Base-by-base conservation (phyloP, 2,888 invertebrate species). In the Polia nebulosa region DNA sequence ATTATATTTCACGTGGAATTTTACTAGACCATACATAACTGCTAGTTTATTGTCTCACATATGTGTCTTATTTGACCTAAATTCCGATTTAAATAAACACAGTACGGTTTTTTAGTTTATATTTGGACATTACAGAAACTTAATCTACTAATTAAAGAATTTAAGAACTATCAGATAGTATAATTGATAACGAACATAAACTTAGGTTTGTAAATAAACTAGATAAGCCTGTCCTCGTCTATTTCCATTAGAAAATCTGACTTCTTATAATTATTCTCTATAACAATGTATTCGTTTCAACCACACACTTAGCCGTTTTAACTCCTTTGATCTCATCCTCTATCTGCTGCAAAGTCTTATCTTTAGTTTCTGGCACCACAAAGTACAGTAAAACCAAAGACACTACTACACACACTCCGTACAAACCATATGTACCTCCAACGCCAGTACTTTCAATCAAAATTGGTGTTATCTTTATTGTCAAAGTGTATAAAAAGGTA, bases 361-460 rank as follows among this genome's bases (percentile, higher is more conserved):
- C 87, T 65, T 90, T 91, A 2, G 91, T 91, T 76, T 91, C 91
- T 17, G 88, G 88, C 25, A 91, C 39, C 39, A 88, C 72, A 52
- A 76, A 86, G 69, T 83, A 84, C 49, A 90, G 72, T 32, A 85
- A 20, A 1, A 79, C 6, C 4, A 89, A 72, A 69, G 87, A 85
- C 4, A 85, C 11, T 11, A 73, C 53, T 25, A 90, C 72, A 53
- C 70, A 61, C 0, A 80, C n/a, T 3, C 84, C 89, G 47, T 84
- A 90, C 8, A 87, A 82, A 8, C 74, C 75, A 74, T 86, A 90
- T 0, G 86, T 85, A 1, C 88, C 87, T 7, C 83, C 69, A 0
- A 90, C 60, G 5, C 88, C 87, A 3, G 79, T 84, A 15, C 63
- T 41, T 17, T 84, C 78, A 53, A 90, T 87, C 65, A 90, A 81